A percentile compares a stretch with the other conserved stretches of the same genome.
Conservation (phyloP, 2,888 invertebrate genomes). For the Cantharis flavilabris region DNA sequence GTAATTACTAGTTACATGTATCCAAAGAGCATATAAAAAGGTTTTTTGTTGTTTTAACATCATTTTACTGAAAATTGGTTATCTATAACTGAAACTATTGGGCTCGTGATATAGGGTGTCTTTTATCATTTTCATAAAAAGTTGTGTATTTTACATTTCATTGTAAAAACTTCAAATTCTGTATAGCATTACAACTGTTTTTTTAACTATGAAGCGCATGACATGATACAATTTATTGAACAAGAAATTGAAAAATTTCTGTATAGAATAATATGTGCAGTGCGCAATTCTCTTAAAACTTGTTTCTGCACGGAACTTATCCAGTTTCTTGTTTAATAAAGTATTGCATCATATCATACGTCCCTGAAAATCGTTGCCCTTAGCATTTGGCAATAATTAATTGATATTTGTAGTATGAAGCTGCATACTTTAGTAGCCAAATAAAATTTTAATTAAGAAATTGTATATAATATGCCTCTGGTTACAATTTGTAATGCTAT, state of each 20-base stretch:
- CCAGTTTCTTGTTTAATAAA: too few relatives aligned
- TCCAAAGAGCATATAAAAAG: not conserved
- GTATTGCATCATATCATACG: too few relatives aligned
- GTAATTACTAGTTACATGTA: not conserved
- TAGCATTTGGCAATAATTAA: not conserved
- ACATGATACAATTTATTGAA: too few relatives aligned
- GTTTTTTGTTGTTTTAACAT: not conserved
- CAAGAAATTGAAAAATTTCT: too few relatives aligned
- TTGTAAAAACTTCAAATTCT: not conserved
- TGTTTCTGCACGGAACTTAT: too few relatives aligned
- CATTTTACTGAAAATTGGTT: not conserved
- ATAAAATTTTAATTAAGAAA: not conserved
- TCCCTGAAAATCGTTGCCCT: not conserved
- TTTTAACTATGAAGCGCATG: not conserved
- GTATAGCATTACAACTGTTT: not conserved
- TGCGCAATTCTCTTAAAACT: too few relatives aligned
- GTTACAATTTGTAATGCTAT: not conserved
- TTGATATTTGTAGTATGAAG: not conserved
- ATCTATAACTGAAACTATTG: not conserved
- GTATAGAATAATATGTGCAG: too few relatives aligned
- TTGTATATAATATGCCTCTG: not conserved
- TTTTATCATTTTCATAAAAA: not conserved
- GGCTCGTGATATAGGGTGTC: not conserved
- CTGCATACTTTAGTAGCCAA: not conserved
- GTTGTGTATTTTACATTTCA: not conserved